Evolutionary conservation across 2,888 invertebrate species (phyloP).

Genomic region (Xylocampa areola): DNA sequence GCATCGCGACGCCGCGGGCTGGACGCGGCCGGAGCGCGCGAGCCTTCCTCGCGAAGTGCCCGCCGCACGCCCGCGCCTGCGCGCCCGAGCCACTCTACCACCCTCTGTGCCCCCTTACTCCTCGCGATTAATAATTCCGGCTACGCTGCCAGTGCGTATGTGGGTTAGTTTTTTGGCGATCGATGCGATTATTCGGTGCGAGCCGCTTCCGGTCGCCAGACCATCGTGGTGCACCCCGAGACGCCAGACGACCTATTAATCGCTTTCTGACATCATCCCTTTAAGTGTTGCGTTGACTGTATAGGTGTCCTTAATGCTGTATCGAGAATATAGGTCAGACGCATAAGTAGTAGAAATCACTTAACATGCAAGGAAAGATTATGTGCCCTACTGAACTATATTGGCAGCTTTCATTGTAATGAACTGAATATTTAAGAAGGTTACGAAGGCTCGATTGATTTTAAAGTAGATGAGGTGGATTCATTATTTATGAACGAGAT

Average conservation of each 20-base stretch:
- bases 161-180: conserved; percentile 90
- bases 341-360: conserved; percentile 45
- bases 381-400: conserved; percentile 55
- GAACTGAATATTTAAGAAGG: conserved; percentile 36
- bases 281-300: conserved; percentile 63
- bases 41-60: conserved; percentile 87
- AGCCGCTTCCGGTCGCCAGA: conserved; percentile 79
- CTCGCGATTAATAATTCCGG: conserved; percentile 88
- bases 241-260: conserved; percentile 83
- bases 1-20: conserved; percentile 84
- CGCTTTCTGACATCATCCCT: conserved; percentile 74
- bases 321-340: conserved; percentile 56
- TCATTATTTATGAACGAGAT: conserved; percentile 17
- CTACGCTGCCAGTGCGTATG: conserved; percentile 90
- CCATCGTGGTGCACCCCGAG: conserved; percentile 77
- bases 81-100: conserved; percentile 72
- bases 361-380: conserved; percentile 51
- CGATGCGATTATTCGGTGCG: conserved; percentile 87
- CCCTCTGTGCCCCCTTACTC: conserved; percentile 81
- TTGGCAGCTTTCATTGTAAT: conserved; percentile 30
- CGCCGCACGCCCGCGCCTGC: conserved; percentile 80
- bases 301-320: conserved; percentile 51
- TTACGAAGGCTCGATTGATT: conserved; percentile 33
- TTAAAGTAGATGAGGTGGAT: conserved; percentile 16
- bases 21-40: conserved; percentile 87